Percentiles rank a stretch among this genome's conserved stretches.
Evolutionary conservation across 2,797 vertebrate genomes (phyloP).

Genomic region (Eurystomus glaucurus): DNA sequence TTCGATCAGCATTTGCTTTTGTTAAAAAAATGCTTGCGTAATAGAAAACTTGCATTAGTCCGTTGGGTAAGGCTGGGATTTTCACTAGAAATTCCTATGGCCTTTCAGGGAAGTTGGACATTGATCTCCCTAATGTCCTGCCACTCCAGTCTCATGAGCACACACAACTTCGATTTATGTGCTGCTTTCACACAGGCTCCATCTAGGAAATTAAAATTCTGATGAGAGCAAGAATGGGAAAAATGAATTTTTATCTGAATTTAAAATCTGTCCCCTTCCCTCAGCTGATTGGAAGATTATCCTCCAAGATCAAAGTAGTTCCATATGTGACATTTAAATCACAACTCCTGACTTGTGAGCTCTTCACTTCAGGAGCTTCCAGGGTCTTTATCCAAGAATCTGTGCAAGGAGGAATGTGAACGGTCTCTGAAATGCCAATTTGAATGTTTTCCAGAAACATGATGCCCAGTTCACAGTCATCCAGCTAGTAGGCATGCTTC

Average conservation of each 20-base stretch:
- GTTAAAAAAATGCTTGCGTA: background rate
- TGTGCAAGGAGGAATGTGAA: background rate
- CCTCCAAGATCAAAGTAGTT: background rate
- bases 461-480: conserved; percentile 98
- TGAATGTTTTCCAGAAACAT: conserved; percentile 89
- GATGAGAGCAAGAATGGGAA: background rate
- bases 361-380: background rate
- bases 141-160: background rate
- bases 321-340: background rate
- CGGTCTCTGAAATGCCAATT: conserved; percentile 30
- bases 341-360: fast-evolving
- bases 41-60: background rate
- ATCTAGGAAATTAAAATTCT: conserved; percentile 2
- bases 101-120: background rate
- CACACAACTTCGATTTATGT: background rate
- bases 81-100: background rate
- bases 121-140: background rate
- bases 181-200: background rate
- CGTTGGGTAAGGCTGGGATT: background rate
- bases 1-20: background rate
- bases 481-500: conserved; percentile 92
- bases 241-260: conserved; percentile 1
- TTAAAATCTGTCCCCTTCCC: conserved; percentile 15
- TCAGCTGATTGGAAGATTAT: background rate
- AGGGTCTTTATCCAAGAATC: background rate